Percentiles rank a stretch among this genome's conserved stretches.
These are phyloP conservation scores for Zaprionus africanus DNA, from an alignment of 1,140 invertebrate genomes.

Conservation along the genomic window DNA sequence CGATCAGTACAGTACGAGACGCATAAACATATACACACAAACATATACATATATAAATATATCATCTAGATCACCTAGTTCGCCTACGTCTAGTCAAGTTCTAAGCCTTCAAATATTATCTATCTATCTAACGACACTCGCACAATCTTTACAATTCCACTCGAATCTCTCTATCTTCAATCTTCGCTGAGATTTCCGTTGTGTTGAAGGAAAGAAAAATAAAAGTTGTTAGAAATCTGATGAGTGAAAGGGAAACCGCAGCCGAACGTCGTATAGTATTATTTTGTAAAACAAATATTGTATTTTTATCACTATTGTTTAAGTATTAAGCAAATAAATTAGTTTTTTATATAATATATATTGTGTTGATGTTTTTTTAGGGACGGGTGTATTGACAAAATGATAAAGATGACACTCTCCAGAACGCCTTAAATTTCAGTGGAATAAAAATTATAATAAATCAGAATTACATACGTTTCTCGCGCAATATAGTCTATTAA, in stretches of 20 bases:
- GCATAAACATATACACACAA: slow-evolving; percentile 40
- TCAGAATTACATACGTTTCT: too few species aligned
- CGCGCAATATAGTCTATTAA: neutral
- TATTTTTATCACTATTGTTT: slow-evolving; percentile 66
- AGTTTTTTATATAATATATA: slow-evolving; percentile 75
- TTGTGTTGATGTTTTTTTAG: neutral
- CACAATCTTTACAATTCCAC: slow-evolving; percentile 25
- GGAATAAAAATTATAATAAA: neutral
- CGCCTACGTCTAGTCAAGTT: slow-evolving; percentile 40
- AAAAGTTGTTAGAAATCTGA: slow-evolving; percentile 47
- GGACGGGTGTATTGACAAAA: neutral
- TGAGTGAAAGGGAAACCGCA: slow-evolving; percentile 41
- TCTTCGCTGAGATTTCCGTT: slow-evolving; percentile 37
- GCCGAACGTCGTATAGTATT: slow-evolving; percentile 63
- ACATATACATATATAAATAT: slow-evolving; percentile 26
- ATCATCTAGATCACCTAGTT: slow-evolving; percentile 37
- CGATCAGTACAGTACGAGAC: slow-evolving; percentile 76
- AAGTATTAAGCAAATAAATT: slow-evolving; percentile 71
- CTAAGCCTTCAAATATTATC: slow-evolving; percentile 21
- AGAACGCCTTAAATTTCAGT: neutral
- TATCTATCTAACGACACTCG: slow-evolving; percentile 30
- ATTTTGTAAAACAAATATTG: slow-evolving; percentile 78
- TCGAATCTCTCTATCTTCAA: slow-evolving; percentile 8
- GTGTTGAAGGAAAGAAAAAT: slow-evolving; percentile 11
- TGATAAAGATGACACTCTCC: neutral